Evolutionary conservation across 2,797 vertebrate species (phyloP).

Genomic region (Pseudochirops cupreus): DNA sequence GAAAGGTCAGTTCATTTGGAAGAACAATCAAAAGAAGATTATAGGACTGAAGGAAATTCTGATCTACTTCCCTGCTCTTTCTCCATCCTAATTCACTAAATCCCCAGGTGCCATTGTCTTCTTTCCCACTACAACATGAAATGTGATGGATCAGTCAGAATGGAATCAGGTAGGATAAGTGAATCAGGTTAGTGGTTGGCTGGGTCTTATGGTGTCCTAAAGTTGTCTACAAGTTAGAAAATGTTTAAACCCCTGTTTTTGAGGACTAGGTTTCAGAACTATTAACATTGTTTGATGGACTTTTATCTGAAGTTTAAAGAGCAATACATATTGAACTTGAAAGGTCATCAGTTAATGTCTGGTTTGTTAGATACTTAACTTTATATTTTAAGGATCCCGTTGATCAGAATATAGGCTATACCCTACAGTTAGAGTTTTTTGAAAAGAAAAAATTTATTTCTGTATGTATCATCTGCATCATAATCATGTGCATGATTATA

Average conservation of each 20-base stretch:
- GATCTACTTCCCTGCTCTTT: neutral
- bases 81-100: neutral
- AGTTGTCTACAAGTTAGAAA: slow-evolving; percentile 31
- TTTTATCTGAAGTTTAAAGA: neutral
- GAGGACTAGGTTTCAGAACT: neutral
- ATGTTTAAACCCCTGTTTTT: neutral
- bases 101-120: neutral
- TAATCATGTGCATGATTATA: neutral
- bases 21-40: neutral
- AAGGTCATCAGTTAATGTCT: slow-evolving; percentile 39
- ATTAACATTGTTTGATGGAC: neutral
- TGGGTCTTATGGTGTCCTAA: slow-evolving; percentile 18
- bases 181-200: slow-evolving; percentile 30
- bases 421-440: neutral
- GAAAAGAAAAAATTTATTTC: neutral
- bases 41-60: neutral
- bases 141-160: neutral
- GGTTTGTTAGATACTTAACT: slow-evolving; percentile 14
- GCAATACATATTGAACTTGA: slow-evolving; percentile 32
- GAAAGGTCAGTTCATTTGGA: neutral
- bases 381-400: slow-evolving; percentile 17
- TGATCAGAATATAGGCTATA: neutral
- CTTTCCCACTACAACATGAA: neutral
- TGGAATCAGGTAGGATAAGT: neutral
- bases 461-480: neutral